phyloP scores from a whole-genome alignment of 2,113 vertebrate genomes.

The Erythrocercus mccallii region DNA sequence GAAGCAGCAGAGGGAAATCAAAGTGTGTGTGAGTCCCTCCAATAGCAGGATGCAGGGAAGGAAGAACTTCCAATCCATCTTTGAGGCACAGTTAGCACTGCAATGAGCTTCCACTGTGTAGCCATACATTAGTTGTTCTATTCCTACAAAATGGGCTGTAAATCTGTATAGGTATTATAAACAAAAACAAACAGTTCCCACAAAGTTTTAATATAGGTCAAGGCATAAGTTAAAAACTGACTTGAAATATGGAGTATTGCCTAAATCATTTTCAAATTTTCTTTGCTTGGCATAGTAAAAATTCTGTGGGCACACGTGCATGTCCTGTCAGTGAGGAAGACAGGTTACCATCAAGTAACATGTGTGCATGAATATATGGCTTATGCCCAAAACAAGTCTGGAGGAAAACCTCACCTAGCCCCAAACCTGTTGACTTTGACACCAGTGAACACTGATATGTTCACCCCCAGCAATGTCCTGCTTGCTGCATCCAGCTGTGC shows the following conservation, averaged over 20 bases:
- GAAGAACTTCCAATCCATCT: not conserved
- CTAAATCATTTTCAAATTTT: not conserved
- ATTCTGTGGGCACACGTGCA: not conserved
- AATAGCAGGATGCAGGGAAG: not conserved
- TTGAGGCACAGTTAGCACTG: not conserved
- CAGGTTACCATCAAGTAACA: not conserved
- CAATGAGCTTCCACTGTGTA: not conserved
- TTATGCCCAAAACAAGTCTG: not conserved
- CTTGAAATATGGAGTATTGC: not conserved
- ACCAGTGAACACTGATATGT: not conserved
- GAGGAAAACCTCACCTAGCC: not conserved
- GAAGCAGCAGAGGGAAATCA: not conserved
- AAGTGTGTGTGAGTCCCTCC: rapidly evolving
- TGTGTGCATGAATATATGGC: not conserved
- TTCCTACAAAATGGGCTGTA: not conserved
- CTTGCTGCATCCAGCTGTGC: not conserved
- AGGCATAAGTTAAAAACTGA: not conserved
- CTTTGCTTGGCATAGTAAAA: not conserved
- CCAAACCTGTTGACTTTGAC: not conserved
- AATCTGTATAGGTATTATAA: not conserved
- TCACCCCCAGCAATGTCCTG: rapidly evolving
- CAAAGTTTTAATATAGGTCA: not conserved
- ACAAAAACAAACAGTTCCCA: not conserved
- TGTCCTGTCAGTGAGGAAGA: not conserved
- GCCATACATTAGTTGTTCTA: not conserved